Evolutionary conservation across 2,113 vertebrate genomes (phyloP), one percentile per base, ranked within the genome.

Genomic region (Pluvianellus socialis): DNA sequence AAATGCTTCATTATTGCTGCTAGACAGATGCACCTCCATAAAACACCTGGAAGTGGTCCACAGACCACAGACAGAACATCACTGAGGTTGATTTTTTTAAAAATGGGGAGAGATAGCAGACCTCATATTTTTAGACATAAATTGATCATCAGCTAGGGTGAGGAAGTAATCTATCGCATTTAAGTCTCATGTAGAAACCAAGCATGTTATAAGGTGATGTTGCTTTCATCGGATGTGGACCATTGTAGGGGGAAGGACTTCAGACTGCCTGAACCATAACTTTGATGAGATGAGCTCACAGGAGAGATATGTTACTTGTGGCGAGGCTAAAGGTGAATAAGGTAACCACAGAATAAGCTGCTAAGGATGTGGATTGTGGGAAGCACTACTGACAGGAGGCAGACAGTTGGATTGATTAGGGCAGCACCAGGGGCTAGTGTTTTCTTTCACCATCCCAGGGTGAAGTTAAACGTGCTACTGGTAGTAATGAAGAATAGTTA

Each of bases 21-120:
- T 79, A 82, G 93, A 71, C 61, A 96, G 85, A 90, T 67, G 82
- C 50, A 91, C 85, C 88, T 96, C 79, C 79, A 88, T 96, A 97
- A 97, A 96, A 80, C 76, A 96, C 79, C 92, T 97, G 94, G 92
- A 96, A 89, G 42, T 91, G 76, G 81, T 96, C 90, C 86, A 93
- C 77, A 92, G 76, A 94, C 93, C 80, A 92, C 94, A 95, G 92
- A 79, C 88, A 28, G 84, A 95, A 90, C 30, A 4, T 88, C 94
- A 90, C 49, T 88, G 70, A 85, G 42, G 45, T 62, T 79, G 35
- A 18, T 79, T 53, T 68, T 63, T 38, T 18, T 1, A 17, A 47
- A 82, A 76, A 87, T 62, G 32, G 12, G 38, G 35, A 90, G 47
- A 85, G 72, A 91, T 28, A 85, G 70, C 40, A 90, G 42, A 72